Evolutionary conservation across 1,140 invertebrate genomes (phyloP).

Genomic region (Drosophila melanica): DNA sequence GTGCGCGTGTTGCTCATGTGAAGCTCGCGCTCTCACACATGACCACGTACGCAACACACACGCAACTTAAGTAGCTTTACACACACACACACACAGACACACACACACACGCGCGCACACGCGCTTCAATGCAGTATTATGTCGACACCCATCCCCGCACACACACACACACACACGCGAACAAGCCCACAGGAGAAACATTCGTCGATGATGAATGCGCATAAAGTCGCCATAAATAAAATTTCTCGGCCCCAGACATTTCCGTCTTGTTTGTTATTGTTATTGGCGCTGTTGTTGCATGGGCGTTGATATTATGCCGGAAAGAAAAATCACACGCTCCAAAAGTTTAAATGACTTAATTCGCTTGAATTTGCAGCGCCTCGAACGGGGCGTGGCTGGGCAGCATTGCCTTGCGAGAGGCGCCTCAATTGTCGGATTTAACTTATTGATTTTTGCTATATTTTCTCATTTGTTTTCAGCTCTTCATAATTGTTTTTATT

Average conservation of each 20-base stretch:
- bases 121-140: conserved; percentile 22
- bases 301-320: conserved; percentile 63
- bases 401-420: not conserved
- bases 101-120: conserved; percentile 14
- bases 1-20: conserved; percentile 69
- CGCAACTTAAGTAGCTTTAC: conserved; percentile 67
- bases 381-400: conserved; percentile 14
- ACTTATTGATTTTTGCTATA: conserved; percentile 22
- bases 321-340: conserved; percentile 75
- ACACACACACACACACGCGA: conserved; percentile 12
- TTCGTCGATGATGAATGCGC: conserved; percentile 72
- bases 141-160: conserved; percentile 21
- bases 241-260: conserved; percentile 55
- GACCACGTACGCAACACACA: conserved; percentile 46
- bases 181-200: conserved; percentile 30
- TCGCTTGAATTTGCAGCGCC: conserved; percentile 53
- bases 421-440: conserved; percentile 35
- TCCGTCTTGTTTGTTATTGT: conserved; percentile 48
- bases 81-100: conserved; percentile 24
- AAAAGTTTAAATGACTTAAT: conserved; percentile 81
- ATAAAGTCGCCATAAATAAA: conserved; percentile 79
- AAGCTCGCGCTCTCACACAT: conserved; percentile 43
- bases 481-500: conserved; percentile 31
- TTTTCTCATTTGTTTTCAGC: conserved; percentile 8
- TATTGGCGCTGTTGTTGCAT: conserved; percentile 26